Evolutionary conservation across 2,797 vertebrate genomes (phyloP).

Genomic region (Pogoniulus pusillus): DNA sequence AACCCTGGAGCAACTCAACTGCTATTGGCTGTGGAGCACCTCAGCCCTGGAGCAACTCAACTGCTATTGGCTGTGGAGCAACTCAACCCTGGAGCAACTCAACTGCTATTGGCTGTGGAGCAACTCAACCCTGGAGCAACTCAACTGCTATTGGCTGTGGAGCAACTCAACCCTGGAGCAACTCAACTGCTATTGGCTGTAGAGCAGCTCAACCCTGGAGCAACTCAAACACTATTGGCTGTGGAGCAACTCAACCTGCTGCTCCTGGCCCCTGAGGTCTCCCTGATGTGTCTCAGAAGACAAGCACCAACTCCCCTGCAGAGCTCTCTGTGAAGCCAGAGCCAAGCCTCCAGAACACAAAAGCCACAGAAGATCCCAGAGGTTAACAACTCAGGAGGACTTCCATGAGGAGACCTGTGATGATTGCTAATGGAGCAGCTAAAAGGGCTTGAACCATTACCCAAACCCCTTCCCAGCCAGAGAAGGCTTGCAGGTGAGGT

Average conservation of each 20-base stretch:
- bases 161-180: neutral
- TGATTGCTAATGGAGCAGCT: neutral
- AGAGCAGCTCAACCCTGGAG: accelerated
- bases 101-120: too few relatives aligned
- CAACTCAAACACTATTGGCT: too few relatives aligned
- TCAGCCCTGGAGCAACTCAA: too few relatives aligned
- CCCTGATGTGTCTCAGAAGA: neutral
- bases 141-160: too few relatives aligned
- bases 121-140: too few relatives aligned
- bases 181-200: too few relatives aligned
- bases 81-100: too few relatives aligned
- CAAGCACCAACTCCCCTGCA: neutral
- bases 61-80: neutral
- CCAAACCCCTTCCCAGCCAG: too few relatives aligned
- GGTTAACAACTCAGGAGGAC: neutral
- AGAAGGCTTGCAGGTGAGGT: neutral
- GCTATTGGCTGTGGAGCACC: too few relatives aligned
- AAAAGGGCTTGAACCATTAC: neutral
- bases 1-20: too few relatives aligned
- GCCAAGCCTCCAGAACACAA: neutral
- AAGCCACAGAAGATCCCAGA: neutral
- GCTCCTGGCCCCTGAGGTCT: neutral
- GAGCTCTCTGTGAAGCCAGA: neutral
- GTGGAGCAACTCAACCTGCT: accelerated
- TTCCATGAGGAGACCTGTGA: neutral